Conservation (phyloP, 2,888 invertebrate genomes). For the Drosophila nigritarsus region DNA sequence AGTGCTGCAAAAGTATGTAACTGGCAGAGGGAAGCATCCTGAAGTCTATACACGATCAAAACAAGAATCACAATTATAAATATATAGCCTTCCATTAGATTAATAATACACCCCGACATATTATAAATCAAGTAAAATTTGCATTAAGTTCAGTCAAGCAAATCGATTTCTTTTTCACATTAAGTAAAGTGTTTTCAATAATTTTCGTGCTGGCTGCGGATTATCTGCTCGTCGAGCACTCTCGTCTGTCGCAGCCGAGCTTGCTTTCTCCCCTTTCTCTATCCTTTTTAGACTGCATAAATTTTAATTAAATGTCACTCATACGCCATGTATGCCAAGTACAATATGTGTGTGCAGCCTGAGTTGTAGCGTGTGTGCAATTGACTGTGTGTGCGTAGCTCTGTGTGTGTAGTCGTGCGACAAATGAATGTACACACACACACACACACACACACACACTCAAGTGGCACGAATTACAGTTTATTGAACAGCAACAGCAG, state of each 20-base stretch:
- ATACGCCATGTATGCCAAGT: slow-evolving; percentile 82
- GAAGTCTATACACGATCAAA: background rate
- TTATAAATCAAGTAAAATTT: too few relatives aligned
- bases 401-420: slow-evolving; percentile 47
- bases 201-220: background rate
- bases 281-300: slow-evolving; percentile 80
- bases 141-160: too few relatives aligned
- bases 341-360: slow-evolving; percentile 45
- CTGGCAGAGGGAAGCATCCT: too few relatives aligned
- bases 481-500: slow-evolving; percentile 70
- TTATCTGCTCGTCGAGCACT: background rate
- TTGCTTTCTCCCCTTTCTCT: slow-evolving; percentile 17
- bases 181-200: background rate
- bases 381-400: slow-evolving; percentile 24
- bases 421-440: slow-evolving; percentile 64
- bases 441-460: background rate
- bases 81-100: background rate
- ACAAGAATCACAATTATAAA: background rate
- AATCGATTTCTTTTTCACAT: accelerated
- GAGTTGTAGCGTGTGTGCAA: slow-evolving; percentile 24
- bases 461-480: slow-evolving; percentile 74
- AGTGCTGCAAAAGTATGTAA: background rate
- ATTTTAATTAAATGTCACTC: slow-evolving; percentile 84
- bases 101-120: background rate
- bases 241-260: slow-evolving; percentile 26